Evolutionary conservation across 2,888 invertebrate genomes (phyloP), one percentile per base, ranked within the genome.

Genomic region (Colostygia pectinataria): DNA sequence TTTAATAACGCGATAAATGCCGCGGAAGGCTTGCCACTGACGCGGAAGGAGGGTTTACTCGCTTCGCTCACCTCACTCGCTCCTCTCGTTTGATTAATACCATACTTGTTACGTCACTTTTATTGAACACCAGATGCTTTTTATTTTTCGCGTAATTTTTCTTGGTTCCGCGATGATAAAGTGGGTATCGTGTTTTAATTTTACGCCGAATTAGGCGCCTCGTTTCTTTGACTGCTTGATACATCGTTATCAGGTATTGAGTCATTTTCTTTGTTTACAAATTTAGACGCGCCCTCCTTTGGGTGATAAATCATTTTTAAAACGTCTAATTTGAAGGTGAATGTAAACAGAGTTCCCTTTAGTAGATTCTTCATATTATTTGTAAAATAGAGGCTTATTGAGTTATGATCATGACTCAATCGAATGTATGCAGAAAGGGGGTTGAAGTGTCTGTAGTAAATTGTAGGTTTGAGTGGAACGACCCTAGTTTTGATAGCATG

Each of bases 1-100:
- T 83, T 85, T 89, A 88, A 89, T 89, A 88, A 81, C 83, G 81
- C 79, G 89, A 87, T 87, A 88, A 89, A 89, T 85, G 89, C 88
- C 74, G 85, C 83, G 88, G 78, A 87, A 88, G 87, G 89, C 83
- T 88, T 86, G 87, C 73, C 80, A 75, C 62, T 88, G 88, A 88
- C 87, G 88, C 84, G 82, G 74, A 77, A 80, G 71, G 59, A 61
- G 63, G 61, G 65, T 59, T 54, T 55, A 47, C 56, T 59, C 34
- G 46, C 53, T 33, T 29, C 41, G 32, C 52, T 52, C 41, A 23
- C 44, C 25, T 20, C 1, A 5, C 20, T 20, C 20, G 20, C 20
- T 20, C 20, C 20, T 20, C 41, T 46, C 53, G 50, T 75, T 71
- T 81, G 82, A 82, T 82, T 82, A 81, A 82, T 82, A 78, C 71